Evolutionary conservation across 2,888 invertebrate genomes (phyloP).

Genomic region (Aquatica leii): DNA sequence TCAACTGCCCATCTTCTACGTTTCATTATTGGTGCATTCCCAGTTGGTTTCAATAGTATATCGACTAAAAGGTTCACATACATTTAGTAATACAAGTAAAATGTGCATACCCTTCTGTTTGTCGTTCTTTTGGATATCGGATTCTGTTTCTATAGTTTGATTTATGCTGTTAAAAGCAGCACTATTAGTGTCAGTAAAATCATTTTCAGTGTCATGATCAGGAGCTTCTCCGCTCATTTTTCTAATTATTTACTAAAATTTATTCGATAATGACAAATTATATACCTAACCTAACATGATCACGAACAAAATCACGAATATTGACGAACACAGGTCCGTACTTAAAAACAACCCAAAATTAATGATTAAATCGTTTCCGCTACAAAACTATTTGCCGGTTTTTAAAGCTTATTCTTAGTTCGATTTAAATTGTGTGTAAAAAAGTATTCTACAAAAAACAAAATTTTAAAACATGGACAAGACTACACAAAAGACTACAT

Average conservation of each 20-base stretch:
- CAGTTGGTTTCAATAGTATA: conserved; percentile 91
- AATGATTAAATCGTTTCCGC: too few species aligned
- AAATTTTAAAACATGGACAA: too few species aligned
- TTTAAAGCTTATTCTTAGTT: too few species aligned
- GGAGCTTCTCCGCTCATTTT: conserved; percentile 24
- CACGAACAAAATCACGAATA: too few species aligned
- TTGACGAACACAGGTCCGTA: too few species aligned
- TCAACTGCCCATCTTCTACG: conserved; percentile 95
- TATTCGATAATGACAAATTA: neutral
- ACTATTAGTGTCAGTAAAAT: conserved; percentile 14
- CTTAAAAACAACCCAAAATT: too few species aligned
- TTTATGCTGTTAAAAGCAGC: neutral
- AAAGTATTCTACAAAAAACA: too few species aligned
- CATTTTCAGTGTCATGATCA: conserved; percentile 14
- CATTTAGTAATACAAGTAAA: too few species aligned
- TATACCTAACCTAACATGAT: neutral
- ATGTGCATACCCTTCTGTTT: conserved; percentile 30
- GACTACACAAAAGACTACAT: too few species aligned
- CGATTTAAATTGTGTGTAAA: too few species aligned
- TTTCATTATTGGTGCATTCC: conserved; percentile 97
- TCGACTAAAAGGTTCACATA: conserved; percentile 87
- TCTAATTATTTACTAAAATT: neutral
- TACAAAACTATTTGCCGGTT: too few species aligned
- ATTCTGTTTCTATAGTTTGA: conserved; percentile 10
- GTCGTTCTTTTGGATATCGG: conserved; percentile 14